Evolutionary conservation across 2,888 invertebrate genomes (phyloP).

Genomic region (Hirtodrosophila trivittata): DNA sequence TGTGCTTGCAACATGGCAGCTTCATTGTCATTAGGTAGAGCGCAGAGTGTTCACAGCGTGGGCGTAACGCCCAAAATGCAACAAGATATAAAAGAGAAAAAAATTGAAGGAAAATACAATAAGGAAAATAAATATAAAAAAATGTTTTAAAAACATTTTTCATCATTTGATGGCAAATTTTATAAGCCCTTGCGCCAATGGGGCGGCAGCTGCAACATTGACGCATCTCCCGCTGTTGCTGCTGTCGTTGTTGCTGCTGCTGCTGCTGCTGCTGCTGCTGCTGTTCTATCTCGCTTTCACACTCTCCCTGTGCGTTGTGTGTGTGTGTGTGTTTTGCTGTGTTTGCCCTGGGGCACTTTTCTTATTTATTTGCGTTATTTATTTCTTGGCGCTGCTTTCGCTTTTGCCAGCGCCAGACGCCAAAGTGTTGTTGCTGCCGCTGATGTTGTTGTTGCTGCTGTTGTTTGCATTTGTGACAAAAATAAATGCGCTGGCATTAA

Average conservation of each 20-base stretch:
- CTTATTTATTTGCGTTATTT: slow-evolving; percentile 78
- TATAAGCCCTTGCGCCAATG: slow-evolving; percentile 19
- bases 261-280: slow-evolving; percentile 6
- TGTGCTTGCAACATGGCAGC: slow-evolving; percentile 47
- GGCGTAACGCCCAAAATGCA: slow-evolving; percentile 44
- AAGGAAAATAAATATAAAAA: slow-evolving; percentile 2
- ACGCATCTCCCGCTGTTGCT: slow-evolving; percentile 27
- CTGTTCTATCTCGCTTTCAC: slow-evolving; percentile 39
- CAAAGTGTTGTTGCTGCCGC: slow-evolving; percentile 36
- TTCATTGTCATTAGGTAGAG: slow-evolving; percentile 60
- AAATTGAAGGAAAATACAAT: not conserved
- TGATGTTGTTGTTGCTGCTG: slow-evolving; percentile 42
- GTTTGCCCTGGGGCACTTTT: slow-evolving; percentile 72
- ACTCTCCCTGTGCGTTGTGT: slow-evolving; percentile 35
- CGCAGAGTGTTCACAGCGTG: slow-evolving; percentile 8
- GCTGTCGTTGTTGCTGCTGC: slow-evolving; percentile 4
- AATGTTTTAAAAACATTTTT: slow-evolving; percentile 52
- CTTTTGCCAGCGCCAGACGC: slow-evolving; percentile 75
- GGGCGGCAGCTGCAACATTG: slow-evolving; percentile 44
- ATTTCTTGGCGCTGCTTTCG: slow-evolving; percentile 77
- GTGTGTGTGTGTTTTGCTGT: slow-evolving; percentile 16
- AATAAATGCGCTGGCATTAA: slow-evolving; percentile 76
- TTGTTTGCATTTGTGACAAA: slow-evolving; percentile 77
- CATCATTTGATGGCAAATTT: slow-evolving; percentile 56
- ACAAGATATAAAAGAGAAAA: not conserved